Evolutionary conservation across 2,113 vertebrate species (phyloP), one percentile per base, ranked within the genome.

Genomic region (Lophotis ruficrista): DNA sequence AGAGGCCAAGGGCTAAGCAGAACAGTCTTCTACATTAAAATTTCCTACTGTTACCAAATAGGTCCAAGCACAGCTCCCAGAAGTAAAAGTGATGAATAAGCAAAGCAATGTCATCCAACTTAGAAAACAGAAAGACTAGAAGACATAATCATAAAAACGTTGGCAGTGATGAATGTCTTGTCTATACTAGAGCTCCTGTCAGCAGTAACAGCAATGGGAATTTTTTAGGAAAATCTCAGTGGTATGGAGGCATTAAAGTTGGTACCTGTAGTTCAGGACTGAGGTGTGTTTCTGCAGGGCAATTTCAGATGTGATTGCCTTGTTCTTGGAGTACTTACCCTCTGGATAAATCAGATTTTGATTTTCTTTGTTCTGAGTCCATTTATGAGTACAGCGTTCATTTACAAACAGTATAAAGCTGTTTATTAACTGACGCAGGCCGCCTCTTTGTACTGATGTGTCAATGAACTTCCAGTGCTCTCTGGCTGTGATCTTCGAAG

Each of bases 81-180:
- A 90, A 89, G 38, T 84, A 73, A 87, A 92, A 92, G 61, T 83
- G 91, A 93, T 84, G 90, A 86, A 87, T 79, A 89, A 94, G 73
- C 86, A 90, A 93, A 87, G 23, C 68, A 54, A 16, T 81, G 48
- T 48, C 56, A 87, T 87, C 79, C 38, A 30, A 14, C 37, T 53
- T 57, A 61, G 48, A 37, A 81, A 92, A 66, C 12, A 84, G 83
- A 81, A 83, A 96, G 27, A 68, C 41, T 56, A 61, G 61, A 90
- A 94, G 68, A 89, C 58, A 81, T 81, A 82, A 80, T 62, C 71
- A 80, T 83, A 92, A 92, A 92, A 89, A 65, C 33, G 17, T 25
- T 79, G 72, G 56, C 48, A 61, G 48, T 68, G 71, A 71, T 75
- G 30, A 94, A 84, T 62, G 15, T 43, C 68, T 87, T 87, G n/a